phyloP scores from a whole-genome alignment of 2,888 invertebrate species.

The Bombylius discolor region DNA sequence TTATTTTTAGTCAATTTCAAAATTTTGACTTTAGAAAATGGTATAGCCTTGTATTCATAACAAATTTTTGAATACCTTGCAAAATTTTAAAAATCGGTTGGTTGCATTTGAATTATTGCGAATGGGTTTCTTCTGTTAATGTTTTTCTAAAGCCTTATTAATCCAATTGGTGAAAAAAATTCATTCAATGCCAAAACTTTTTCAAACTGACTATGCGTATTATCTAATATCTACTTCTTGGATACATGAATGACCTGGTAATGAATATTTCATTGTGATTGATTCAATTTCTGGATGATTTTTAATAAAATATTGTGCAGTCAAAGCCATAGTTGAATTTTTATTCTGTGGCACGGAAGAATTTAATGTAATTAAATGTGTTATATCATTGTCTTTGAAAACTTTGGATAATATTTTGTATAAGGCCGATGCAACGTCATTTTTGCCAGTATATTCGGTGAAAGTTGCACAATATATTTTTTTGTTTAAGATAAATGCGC shows the following conservation, averaged over 20 bases:
- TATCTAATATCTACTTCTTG: slow-evolving; percentile 6
- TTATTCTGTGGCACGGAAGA: slow-evolving; percentile 8
- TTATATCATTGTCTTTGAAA: slow-evolving; percentile 1
- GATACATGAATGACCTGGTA: slow-evolving; percentile 4
- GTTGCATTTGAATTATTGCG: slow-evolving; percentile 4
- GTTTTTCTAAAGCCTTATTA: slow-evolving; percentile 2
- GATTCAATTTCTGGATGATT: slow-evolving; percentile 4
- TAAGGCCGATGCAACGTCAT: slow-evolving; percentile 4
- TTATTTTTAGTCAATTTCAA: not conserved
- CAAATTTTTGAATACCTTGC: slow-evolving; percentile 3
- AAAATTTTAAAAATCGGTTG: slow-evolving; percentile 2
- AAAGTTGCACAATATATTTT: too few species aligned
- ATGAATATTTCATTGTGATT: slow-evolving; percentile 6
- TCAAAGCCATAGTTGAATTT: slow-evolving; percentile 5
- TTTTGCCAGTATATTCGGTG: slow-evolving; percentile 4
- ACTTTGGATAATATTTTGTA: slow-evolving; percentile 1
- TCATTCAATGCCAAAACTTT: slow-evolving; percentile 5
- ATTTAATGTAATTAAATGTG: slow-evolving; percentile 2
- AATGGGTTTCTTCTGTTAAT: slow-evolving; percentile 1
- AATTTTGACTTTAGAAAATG: slow-evolving; percentile 1
- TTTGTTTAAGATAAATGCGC: too few species aligned
- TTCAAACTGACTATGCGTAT: slow-evolving; percentile 38
- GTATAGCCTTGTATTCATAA: slow-evolving; percentile 1
- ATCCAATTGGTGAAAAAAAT: slow-evolving; percentile 6
- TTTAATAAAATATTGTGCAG: slow-evolving; percentile 5